These are phyloP conservation scores for Stratiomys singularior DNA, from an alignment of 2,888 invertebrate species.

Conservation along the genomic window DNA sequence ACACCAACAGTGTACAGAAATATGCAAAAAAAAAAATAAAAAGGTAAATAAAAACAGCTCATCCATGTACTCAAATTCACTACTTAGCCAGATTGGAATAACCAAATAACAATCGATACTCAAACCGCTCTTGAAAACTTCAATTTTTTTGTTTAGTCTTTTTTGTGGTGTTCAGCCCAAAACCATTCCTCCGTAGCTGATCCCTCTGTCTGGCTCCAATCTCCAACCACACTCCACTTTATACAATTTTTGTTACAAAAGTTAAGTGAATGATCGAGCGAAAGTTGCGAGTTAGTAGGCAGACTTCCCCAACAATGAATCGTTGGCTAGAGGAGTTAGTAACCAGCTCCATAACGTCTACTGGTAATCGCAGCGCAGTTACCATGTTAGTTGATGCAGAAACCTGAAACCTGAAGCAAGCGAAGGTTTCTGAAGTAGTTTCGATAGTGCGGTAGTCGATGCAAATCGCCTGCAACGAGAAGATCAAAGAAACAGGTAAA, in stretches of 20 bases:
- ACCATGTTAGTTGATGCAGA: slow-evolving; percentile 33
- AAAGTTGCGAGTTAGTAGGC: slow-evolving; percentile 15
- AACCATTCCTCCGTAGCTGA: neutral
- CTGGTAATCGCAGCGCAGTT: slow-evolving; percentile 2
- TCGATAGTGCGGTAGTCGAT: neutral
- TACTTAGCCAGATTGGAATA: no score
- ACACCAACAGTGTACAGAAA: no score
- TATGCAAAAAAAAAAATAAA: no score
- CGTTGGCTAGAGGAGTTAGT: neutral
- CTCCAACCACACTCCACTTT: neutral
- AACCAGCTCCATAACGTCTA: slow-evolving; percentile 5
- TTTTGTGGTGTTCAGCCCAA: neutral
- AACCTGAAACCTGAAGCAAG: slow-evolving; percentile 41
- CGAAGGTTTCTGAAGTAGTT: neutral
- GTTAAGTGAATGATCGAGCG: slow-evolving; percentile 18
- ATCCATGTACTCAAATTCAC: no score
- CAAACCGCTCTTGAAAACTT: no score
- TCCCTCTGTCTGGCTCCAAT: neutral
- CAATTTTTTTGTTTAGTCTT: no score
- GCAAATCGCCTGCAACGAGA: neutral
- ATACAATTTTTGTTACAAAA: neutral
- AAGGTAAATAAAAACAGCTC: no score
- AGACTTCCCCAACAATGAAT: neutral
- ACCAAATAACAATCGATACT: no score
- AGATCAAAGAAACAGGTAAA: neutral